These are phyloP conservation scores for Delichon dasypus DNA, from an alignment of 2,797 vertebrate genomes.

Conservation along the genomic window DNA sequence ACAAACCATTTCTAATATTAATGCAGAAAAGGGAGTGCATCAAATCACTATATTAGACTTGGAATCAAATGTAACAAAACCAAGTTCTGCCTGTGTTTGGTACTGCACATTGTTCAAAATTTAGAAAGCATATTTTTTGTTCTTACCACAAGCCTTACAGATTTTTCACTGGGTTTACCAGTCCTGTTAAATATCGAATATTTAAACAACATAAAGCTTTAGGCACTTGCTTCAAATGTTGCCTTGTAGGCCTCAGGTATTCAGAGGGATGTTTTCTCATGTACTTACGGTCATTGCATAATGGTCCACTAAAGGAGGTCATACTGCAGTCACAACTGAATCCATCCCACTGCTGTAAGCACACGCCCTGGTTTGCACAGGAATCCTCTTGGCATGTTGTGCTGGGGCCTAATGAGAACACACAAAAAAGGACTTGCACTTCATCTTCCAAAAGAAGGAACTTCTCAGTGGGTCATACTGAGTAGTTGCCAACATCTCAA, in stretches of 20 bases:
- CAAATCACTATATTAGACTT: neutral
- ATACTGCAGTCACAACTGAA: slow-evolving; percentile 99
- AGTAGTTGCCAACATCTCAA: slow-evolving; percentile 79
- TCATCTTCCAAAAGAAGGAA: neutral
- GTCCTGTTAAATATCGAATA: neutral
- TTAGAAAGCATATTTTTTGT: neutral
- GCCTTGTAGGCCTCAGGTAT: neutral
- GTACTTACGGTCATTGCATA: slow-evolving; percentile 95
- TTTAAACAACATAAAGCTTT: neutral
- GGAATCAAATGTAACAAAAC: neutral
- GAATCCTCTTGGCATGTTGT: slow-evolving; percentile 98
- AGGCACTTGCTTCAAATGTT: neutral
- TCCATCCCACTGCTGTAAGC: slow-evolving; percentile 98
- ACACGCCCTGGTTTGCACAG: slow-evolving; percentile 95
- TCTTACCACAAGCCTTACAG: neutral
- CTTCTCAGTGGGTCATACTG: slow-evolving; percentile 43
- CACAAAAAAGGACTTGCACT: slow-evolving; percentile 53
- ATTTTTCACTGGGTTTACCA: neutral
- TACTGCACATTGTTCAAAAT: neutral
- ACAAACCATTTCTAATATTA: neutral
- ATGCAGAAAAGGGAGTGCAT: neutral
- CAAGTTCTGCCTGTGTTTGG: neutral
- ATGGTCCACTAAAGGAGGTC: slow-evolving; percentile 94
- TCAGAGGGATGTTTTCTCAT: neutral
- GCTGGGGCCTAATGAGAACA: slow-evolving; percentile 87